These are phyloP conservation scores for Microcebus jonahi DNA, from an alignment of 2,113 vertebrate genomes.

Conservation along the genomic window DNA sequence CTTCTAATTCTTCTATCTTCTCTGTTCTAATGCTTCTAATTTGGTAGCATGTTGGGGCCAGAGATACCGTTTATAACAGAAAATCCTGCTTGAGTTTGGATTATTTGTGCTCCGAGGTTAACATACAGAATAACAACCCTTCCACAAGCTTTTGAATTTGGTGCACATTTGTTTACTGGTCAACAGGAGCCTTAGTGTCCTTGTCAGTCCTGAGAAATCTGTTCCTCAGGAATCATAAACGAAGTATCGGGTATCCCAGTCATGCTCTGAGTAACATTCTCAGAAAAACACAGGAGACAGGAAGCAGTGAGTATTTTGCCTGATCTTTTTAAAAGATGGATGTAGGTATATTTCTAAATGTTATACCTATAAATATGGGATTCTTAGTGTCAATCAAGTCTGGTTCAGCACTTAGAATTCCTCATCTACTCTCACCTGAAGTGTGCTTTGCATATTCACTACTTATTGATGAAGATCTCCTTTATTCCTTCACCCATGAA, in stretches of 20 bases:
- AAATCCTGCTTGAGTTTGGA: background rate
- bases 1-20: background rate
- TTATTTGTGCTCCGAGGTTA: constrained; percentile 1
- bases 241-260: background rate
- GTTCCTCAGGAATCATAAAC: background rate
- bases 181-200: constrained; percentile 10
- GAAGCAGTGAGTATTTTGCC: background rate
- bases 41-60: background rate
- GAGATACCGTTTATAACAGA: constrained; percentile 5
- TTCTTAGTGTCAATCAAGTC: background rate
- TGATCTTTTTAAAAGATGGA: background rate
- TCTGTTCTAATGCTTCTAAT: background rate
- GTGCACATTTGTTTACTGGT: constrained; percentile 45
- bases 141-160: constrained; percentile 17
- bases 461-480: background rate
- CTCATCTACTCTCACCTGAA: background rate
- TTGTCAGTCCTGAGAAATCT: background rate
- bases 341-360: background rate
- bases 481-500: background rate
- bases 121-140: background rate
- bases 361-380: background rate
- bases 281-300: background rate
- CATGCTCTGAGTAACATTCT: background rate
- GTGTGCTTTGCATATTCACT: background rate
- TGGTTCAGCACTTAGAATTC: background rate